Base-by-base conservation (phyloP, 2,797 vertebrate genomes). In the Enteromius radiatus region DNA sequence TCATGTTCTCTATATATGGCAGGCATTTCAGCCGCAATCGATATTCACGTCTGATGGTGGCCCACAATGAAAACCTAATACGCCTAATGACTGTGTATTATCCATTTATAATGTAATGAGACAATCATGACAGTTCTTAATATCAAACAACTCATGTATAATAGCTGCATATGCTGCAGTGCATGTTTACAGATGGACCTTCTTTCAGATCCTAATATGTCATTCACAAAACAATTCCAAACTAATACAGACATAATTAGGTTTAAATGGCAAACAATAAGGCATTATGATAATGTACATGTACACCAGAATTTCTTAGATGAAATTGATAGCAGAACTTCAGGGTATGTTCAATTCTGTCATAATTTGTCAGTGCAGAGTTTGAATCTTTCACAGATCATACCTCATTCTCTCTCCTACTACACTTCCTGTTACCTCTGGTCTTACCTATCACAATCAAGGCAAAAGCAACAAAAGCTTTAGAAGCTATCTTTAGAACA, bases 1-100 rank as follows among this genome's bases (percentile, higher is more conserved):
- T 43, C 12, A 19, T 78, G 82, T 83, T 76, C 80, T 65, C 76
- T 82, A 80, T 82, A 82, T 80, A 80, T 47, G 21, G 56, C 79
- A 85, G 73, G 73, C 81, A 45, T 84, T 86, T 84, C 80, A 82
- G 85, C 80, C 19, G 15, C 86, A 70, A 83, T 87, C 87, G 54
- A 85, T 87, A 85, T 17, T 52, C 59, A 59, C 21, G 69, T 79
- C 76, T 84, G 70, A 41, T 80, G 61, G 76, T 54, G 38, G 59
- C 41, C n/a, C 67, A 80, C 75, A 79, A 49, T 85, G 74, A 84
- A 87, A 84, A 83, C 84, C 59, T 84, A 82, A 78, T 79, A 65
- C 14, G 41, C 49, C 45, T 81, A 87, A 84, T 67, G 36, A 79
- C 78, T 83, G 45, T 83, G 79, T 76, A 78, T 88, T 83, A 70